Percentiles rank a stretch among this genome's conserved stretches.
Conservation (phyloP, 2,113 vertebrate genomes). For the Prolemur simus region DNA sequence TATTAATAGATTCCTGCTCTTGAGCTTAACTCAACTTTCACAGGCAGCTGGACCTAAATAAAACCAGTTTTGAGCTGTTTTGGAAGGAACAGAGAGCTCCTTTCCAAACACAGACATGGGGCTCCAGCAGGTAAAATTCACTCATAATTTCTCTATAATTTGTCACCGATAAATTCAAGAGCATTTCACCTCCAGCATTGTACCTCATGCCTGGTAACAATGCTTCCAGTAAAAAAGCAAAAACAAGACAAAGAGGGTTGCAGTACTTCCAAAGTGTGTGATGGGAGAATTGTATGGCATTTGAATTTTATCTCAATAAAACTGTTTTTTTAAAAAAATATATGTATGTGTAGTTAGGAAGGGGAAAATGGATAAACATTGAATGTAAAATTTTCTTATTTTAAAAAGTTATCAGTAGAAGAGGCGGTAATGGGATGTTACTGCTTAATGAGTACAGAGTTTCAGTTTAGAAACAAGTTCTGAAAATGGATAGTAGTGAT, state of each 20-base stretch:
- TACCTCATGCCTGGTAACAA: background rate
- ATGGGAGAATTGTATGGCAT: background rate
- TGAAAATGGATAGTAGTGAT: background rate
- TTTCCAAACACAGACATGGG: background rate
- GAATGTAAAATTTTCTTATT: background rate
- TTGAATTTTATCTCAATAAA: background rate
- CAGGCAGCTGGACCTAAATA: background rate
- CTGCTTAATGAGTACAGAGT: background rate
- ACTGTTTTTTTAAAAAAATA: background rate
- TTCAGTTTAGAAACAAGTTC: background rate
- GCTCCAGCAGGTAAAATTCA: background rate
- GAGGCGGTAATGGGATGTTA: background rate
- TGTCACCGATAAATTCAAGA: background rate
- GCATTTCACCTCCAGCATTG: background rate
- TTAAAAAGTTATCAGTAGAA: background rate
- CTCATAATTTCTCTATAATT: background rate
- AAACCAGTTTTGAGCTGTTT: background rate
- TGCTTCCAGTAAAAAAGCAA: background rate
- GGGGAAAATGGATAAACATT: background rate
- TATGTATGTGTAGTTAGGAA: background rate
- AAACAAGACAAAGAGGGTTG: background rate
- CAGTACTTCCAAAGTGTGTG: background rate
- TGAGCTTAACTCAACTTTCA: conserved; percentile 14
- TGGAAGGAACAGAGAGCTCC: background rate
- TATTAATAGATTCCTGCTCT: conserved; percentile 32